These are phyloP conservation scores for Phlogophora meticulosa DNA, from an alignment of 2,888 invertebrate genomes.

Conservation along the genomic window DNA sequence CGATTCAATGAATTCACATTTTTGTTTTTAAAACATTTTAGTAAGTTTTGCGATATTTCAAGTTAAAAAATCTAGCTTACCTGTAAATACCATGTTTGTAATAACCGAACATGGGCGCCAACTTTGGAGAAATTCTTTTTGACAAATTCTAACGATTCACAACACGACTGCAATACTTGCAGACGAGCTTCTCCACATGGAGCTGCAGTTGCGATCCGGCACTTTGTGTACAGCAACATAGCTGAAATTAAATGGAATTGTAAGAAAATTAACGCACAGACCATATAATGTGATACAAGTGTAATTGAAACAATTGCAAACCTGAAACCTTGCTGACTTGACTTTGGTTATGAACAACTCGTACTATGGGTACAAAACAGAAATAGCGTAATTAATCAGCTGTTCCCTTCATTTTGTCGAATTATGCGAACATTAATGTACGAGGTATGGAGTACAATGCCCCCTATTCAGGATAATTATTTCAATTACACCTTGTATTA, in stretches of 20 bases:
- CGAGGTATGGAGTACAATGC: too few species aligned
- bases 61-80: slow-evolving; percentile 74
- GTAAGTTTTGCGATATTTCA: neutral
- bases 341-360: too few species aligned
- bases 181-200: slow-evolving; percentile 85
- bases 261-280: neutral
- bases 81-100: slow-evolving; percentile 94
- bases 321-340: too few species aligned
- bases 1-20: too few species aligned
- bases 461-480: too few species aligned
- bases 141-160: slow-evolving; percentile 92
- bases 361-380: too few species aligned
- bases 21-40: too few species aligned
- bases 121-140: slow-evolving; percentile 93
- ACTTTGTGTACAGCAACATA: slow-evolving; percentile 94
- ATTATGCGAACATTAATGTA: too few species aligned
- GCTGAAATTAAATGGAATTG: slow-evolving; percentile 67
- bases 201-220: slow-evolving; percentile 93
- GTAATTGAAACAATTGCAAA: too few species aligned
- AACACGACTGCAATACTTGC: slow-evolving; percentile 90
- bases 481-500: neutral
- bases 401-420: too few species aligned
- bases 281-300: slow-evolving; percentile 1
- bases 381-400: too few species aligned
- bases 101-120: slow-evolving; percentile 94